Evolutionary conservation across 2,113 vertebrate species (phyloP), one percentile per base, ranked within the genome.

Genomic region (Neoarius graeffei): DNA sequence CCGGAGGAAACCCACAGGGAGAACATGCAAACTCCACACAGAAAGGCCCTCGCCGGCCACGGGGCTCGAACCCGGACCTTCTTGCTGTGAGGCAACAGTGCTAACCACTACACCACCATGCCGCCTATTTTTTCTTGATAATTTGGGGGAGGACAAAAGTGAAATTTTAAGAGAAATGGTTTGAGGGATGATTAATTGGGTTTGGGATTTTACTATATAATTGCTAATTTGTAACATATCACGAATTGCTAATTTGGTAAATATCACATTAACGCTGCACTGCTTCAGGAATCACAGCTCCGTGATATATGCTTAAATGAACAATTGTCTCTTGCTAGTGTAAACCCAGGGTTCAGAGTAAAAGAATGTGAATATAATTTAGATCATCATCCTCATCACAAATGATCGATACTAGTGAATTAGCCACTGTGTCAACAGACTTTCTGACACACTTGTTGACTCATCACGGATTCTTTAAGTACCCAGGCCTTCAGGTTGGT

Each of bases 401-500:
- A 50, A 20, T 56, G 27, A 82, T 50, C 73, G 25, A 83, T 50
- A 35, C 11, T 79, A 15, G 25, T 83, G 48, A 83, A 84, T 25
- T 30, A 48, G 59, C 25, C 67, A 64, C 57, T 50, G 20, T 52
- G 25, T 76, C 69, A 54, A 73, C 54, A 19, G 9, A 15, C 25
- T 81, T 60, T 81, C 60, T 62, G n/a, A 82, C 19, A 83, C 42
- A 25, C 9, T 27, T 64, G n/a, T 62, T 73, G 80, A 87, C 80
- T 30, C 42, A 35, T 69, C 77, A 80, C 23, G 23, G 77, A 66
- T 79, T 60, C 52, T 84, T 23, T 15, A 20, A 81, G 77, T 81
- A 87, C 67, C 82, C 82, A 88, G 27, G 73, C 57, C 62, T 69
- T 88, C 54, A 80, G 74, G 15, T 56, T 79, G 60, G 77, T 88